phyloP scores from a whole-genome alignment of 1,140 invertebrate genomes.

The Plectus sambesii region DNA sequence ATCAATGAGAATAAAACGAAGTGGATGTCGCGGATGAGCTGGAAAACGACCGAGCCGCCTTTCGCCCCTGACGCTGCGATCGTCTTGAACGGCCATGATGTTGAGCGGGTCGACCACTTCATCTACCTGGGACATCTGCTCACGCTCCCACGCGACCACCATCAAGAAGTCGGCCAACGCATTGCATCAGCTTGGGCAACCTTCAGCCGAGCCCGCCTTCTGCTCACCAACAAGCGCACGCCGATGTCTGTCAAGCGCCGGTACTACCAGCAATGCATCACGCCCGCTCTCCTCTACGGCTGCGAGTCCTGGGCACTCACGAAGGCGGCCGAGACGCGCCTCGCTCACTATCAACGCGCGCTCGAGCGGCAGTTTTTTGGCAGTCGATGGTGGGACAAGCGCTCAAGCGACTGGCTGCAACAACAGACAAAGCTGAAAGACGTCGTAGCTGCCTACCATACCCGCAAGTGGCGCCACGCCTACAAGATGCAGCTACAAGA shows the following conservation, averaged over 20 bases:
- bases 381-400: slow-evolving; percentile 1
- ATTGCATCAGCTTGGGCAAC: slow-evolving; percentile 10
- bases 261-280: slow-evolving; percentile 16
- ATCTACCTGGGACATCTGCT: slow-evolving; percentile 14
- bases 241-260: slow-evolving; percentile 12
- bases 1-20: slow-evolving; percentile 12
- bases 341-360: not conserved
- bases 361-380: slow-evolving; percentile 9
- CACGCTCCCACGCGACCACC: slow-evolving; percentile 6
- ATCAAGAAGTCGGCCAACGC: slow-evolving; percentile 3
- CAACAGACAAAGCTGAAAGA: slow-evolving; percentile 9
- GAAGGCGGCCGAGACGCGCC: slow-evolving; percentile 1
- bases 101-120: slow-evolving; percentile 4
- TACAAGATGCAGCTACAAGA: no score
- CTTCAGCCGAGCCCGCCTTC: not conserved
- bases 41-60: not conserved
- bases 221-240: slow-evolving; percentile 3
- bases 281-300: slow-evolving; percentile 12
- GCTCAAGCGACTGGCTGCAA: not conserved
- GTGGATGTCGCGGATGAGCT: slow-evolving; percentile 7
- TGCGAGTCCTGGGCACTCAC: slow-evolving; percentile 15
- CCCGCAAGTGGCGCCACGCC: no score
- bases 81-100: no score
- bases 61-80: no score
- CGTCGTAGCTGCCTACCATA: not conserved